These are phyloP conservation scores for Flabesymbios commensalis DNA, from an alignment of 2,888 invertebrate species.

Conservation along the genomic window DNA sequence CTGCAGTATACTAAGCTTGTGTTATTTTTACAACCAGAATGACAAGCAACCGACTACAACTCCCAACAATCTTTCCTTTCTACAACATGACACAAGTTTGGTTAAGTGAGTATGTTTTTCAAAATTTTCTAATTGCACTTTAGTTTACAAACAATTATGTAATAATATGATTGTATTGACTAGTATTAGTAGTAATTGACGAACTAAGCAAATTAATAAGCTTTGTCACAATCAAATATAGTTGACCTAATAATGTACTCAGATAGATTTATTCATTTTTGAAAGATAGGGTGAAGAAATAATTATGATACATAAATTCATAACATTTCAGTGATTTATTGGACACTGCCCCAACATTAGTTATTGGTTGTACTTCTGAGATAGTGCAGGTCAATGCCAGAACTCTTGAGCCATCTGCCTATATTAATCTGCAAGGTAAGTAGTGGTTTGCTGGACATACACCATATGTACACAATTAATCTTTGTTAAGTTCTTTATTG, in stretches of 20 bases:
- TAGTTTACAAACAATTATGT: background rate
- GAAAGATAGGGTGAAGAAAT: too few relatives aligned
- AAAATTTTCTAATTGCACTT: background rate
- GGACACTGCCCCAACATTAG: conserved; percentile 40
- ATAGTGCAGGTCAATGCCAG: conserved; percentile 47
- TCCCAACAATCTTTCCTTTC: conserved; percentile 31
- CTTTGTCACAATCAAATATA: too few relatives aligned
- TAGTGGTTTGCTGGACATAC: background rate
- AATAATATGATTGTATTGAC: background rate
- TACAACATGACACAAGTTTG: conserved; percentile 35
- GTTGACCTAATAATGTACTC: too few relatives aligned
- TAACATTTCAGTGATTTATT: conserved; percentile 40
- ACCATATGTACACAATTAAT: background rate
- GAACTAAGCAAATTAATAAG: too few relatives aligned
- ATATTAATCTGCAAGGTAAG: conserved; percentile 37
- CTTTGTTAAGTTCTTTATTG: too few relatives aligned
- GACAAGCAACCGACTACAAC: conserved; percentile 10
- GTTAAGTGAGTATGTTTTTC: conserved; percentile 32
- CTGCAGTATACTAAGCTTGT: conserved; percentile 39
- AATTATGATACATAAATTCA: background rate
- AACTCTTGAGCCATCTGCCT: conserved; percentile 41
- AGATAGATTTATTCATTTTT: too few relatives aligned
- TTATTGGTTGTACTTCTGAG: conserved; percentile 46
- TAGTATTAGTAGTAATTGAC: background rate
- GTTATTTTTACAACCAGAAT: conserved; percentile 21